Conservation (phyloP, 2,113 vertebrate species). For the Mus spicilegus region DNA sequence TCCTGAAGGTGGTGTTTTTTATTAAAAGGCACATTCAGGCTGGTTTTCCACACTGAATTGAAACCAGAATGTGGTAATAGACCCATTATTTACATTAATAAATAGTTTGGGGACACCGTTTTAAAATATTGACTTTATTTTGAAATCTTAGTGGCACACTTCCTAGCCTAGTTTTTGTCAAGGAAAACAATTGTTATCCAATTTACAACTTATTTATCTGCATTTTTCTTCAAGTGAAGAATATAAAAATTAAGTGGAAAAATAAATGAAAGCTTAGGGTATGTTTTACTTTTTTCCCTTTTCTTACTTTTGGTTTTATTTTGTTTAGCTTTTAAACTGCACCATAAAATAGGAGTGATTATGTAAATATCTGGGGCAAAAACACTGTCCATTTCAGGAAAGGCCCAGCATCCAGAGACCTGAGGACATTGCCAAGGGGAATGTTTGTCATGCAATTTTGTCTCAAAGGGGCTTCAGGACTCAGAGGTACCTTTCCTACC, state of each 20-base stretch:
- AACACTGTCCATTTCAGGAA: constrained; percentile 51
- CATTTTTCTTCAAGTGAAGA: constrained; percentile 14
- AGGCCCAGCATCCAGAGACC: constrained; percentile 29
- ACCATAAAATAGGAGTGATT: not conserved
- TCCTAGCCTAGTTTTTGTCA: constrained; percentile 34
- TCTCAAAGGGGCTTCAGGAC: constrained; percentile 36
- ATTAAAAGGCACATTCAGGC: constrained; percentile 59
- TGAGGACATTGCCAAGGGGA: not conserved
- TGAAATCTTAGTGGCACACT: constrained; percentile 50
- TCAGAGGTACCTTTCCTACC: constrained; percentile 31
- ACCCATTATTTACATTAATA: constrained; percentile 72
- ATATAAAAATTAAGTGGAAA: constrained; percentile 61
- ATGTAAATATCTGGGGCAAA: constrained; percentile 59
- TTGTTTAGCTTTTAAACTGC: not conserved
- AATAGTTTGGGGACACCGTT: constrained; percentile 53
- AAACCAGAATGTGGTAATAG: constrained; percentile 59
- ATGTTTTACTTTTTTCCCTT: not conserved
- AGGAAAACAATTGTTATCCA: constrained; percentile 47
- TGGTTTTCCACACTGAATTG: constrained; percentile 23
- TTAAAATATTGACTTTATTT: constrained; percentile 65
- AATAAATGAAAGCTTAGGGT: not conserved
- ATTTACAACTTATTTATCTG: constrained; percentile 51
- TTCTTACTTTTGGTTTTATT: not conserved
- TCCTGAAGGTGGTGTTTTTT: constrained; percentile 68
- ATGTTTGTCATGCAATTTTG: constrained; percentile 47